A percentile compares a stretch with the other conserved stretches of the same genome.
phyloP scores from a whole-genome alignment of 2,888 invertebrate species.

The Therioaphis trifolii region DNA sequence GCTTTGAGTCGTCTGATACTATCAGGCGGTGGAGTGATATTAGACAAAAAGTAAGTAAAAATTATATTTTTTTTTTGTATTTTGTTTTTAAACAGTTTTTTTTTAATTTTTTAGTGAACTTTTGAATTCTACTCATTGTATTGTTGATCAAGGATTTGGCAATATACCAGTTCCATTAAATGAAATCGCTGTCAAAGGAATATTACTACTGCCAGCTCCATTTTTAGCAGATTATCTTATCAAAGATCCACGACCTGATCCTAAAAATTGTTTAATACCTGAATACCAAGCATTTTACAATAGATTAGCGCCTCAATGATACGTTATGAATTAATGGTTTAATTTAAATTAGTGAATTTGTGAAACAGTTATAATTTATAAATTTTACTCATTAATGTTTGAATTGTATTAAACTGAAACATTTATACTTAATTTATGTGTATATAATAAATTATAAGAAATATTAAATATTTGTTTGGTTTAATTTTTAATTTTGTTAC shows the following conservation, averaged over 20 bases:
- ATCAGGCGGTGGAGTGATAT: conserved; percentile 81
- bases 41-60: conserved; percentile 68
- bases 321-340: background rate
- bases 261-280: conserved; percentile 46
- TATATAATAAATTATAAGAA: too few relatives aligned
- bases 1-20: conserved; percentile 78
- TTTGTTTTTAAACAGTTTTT: background rate
- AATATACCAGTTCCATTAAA: conserved; percentile 72
- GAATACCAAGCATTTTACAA: conserved; percentile 60
- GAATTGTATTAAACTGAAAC: too few relatives aligned
- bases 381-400: too few relatives aligned
- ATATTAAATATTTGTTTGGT: too few relatives aligned
- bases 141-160: conserved; percentile 74
- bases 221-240: conserved; percentile 74
- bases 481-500: too few relatives aligned
- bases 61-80: conserved; percentile 65
- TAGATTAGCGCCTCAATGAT: conserved; percentile 42
- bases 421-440: too few relatives aligned
- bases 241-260: conserved; percentile 64
- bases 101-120: conserved; percentile 70
- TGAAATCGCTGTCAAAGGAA: conserved; percentile 72
- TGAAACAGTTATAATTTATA: too few relatives aligned
- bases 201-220: conserved; percentile 76
- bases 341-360: too few relatives aligned
- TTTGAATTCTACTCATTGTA: conserved; percentile 77